phyloP scores from a whole-genome alignment of 2,888 invertebrate genomes.

The Brachycybe producta region DNA sequence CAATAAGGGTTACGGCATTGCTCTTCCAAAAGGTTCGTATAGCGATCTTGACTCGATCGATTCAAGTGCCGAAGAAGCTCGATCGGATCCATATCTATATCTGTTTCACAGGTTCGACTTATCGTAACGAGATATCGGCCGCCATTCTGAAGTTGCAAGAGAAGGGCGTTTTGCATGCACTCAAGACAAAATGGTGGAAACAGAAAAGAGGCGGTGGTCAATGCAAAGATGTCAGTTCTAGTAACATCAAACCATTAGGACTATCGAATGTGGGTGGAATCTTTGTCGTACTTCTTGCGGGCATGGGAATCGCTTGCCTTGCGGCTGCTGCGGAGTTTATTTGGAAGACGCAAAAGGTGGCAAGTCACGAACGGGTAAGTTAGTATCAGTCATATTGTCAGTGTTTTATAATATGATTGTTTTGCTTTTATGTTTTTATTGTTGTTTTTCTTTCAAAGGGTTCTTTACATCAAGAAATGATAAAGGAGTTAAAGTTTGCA shows the following conservation, averaged over 20 bases:
- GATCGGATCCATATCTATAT: no score
- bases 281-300: slow-evolving; percentile 88
- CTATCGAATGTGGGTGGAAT: slow-evolving; percentile 92
- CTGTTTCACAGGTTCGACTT: slow-evolving; percentile 33
- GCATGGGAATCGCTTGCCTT: slow-evolving; percentile 79
- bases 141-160: slow-evolving; percentile 47
- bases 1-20: slow-evolving; percentile 90
- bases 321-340: slow-evolving; percentile 92
- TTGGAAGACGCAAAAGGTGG: slow-evolving; percentile 86
- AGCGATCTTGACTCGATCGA: neutral
- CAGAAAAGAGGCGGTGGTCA: slow-evolving; percentile 37
- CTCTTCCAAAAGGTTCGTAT: slow-evolving; percentile 76
- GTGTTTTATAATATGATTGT: no score
- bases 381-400: no score
- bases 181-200: slow-evolving; percentile 98
- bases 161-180: slow-evolving; percentile 34
- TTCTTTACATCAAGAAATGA: slow-evolving; percentile 8
- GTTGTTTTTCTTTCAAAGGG: neutral
- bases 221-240: slow-evolving; percentile 22
- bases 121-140: slow-evolving; percentile 82
- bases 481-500: slow-evolving; percentile 9
- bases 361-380: slow-evolving; percentile 77
- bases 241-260: slow-evolving; percentile 33
- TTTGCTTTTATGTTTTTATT: neutral
- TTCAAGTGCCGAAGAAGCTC: neutral